These are phyloP conservation scores for Ictidomys tridecemlineatus DNA, from an alignment of 2,113 vertebrate species.

Conservation along the genomic window DNA sequence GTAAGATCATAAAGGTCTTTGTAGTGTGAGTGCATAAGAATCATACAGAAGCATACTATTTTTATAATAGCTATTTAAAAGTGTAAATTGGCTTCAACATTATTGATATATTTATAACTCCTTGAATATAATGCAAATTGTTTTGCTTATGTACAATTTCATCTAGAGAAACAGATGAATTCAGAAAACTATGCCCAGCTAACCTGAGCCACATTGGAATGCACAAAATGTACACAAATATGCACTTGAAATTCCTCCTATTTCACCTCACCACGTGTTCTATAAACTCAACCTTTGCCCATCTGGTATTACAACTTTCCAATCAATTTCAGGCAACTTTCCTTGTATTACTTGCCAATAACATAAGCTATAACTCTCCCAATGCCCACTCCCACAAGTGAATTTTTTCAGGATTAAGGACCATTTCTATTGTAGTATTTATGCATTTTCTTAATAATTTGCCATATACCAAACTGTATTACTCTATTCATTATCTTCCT, in stretches of 20 bases:
- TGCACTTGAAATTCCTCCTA: not conserved
- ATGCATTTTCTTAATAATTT: not conserved
- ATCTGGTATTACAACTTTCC: not conserved
- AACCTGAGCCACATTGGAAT: not conserved
- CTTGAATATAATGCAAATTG: not conserved
- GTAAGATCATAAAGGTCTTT: not conserved
- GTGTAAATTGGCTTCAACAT: not conserved
- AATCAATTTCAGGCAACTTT: not conserved
- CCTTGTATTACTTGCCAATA: not conserved
- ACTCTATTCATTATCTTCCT: not conserved
- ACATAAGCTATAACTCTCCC: not conserved
- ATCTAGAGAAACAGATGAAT: not conserved
- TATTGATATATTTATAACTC: not conserved
- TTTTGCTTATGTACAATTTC: not conserved
- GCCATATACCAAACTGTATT: not conserved
- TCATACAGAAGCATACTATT: not conserved
- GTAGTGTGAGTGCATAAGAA: not conserved
- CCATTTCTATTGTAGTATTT: not conserved
- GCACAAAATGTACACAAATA: not conserved
- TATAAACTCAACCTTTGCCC: not conserved
- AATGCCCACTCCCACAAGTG: not conserved
- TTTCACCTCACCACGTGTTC: not conserved
- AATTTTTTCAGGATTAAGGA: not conserved
- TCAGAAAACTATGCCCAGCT: not conserved
- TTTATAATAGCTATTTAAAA: not conserved